Conservation (phyloP, 2,113 vertebrate genomes). For the Melanerpes formicivorus region DNA sequence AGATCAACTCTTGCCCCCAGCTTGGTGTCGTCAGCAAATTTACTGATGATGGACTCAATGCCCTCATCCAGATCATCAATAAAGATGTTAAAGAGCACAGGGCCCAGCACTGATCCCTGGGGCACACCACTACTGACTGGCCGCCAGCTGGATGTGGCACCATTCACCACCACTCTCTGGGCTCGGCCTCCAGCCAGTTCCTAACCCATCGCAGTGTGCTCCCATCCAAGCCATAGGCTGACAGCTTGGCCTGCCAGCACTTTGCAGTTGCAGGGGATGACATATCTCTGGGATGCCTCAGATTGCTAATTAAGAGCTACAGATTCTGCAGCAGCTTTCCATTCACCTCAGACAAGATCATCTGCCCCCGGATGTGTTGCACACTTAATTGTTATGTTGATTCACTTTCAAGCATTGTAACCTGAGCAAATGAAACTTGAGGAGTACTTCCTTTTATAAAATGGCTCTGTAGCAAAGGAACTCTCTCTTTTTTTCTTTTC, state of each 20-base stretch:
- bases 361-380: background rate
- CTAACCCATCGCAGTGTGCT: too few relatives aligned
- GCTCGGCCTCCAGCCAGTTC: too few relatives aligned
- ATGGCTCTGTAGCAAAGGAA: background rate
- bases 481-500: background rate
- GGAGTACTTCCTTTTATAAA: constrained; percentile 37
- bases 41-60: too few relatives aligned
- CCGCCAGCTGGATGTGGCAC: too few relatives aligned
- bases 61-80: too few relatives aligned
- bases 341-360: constrained; percentile 19
- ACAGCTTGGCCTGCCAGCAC: background rate
- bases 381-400: constrained; percentile 54
- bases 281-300: background rate
- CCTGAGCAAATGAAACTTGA: constrained; percentile 5
- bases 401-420: constrained; percentile 27
- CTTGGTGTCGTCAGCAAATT: too few relatives aligned
- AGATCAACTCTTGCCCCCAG: too few relatives aligned
- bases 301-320: background rate
- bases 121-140: too few relatives aligned
- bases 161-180: too few relatives aligned
- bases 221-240: too few relatives aligned
- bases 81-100: too few relatives aligned
- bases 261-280: background rate
- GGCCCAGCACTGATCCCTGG: too few relatives aligned
- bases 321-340: background rate